Conservation (phyloP, 2,113 vertebrate species). For the Gymnorhina tibicen region DNA sequence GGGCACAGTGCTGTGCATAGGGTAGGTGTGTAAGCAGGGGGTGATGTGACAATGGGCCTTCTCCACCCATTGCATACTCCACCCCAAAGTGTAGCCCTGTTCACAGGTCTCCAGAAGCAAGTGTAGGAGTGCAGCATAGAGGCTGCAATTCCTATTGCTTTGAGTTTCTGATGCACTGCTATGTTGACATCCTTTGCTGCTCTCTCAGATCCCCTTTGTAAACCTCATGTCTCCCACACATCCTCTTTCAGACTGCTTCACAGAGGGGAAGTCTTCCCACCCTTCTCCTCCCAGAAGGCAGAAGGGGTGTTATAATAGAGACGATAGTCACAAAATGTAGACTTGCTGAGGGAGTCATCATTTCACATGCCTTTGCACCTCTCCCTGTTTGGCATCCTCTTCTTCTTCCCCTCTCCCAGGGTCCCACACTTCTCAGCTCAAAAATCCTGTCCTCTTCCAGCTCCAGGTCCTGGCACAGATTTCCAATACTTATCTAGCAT, state of each 20-base stretch:
- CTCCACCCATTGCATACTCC: background rate
- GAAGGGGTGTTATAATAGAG: background rate
- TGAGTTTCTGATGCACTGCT: background rate
- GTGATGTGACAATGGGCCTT: background rate
- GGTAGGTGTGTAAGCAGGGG: background rate
- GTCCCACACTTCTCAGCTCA: background rate
- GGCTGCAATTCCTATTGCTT: background rate
- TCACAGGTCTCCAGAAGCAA: background rate
- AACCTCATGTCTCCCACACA: background rate
- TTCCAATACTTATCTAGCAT: background rate
- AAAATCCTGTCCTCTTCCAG: background rate
- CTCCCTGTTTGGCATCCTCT: background rate
- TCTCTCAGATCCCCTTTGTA: background rate
- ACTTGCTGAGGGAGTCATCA: background rate
- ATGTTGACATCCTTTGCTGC: background rate
- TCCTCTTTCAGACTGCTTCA: background rate
- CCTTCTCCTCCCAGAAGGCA: background rate
- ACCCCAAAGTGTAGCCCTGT: background rate
- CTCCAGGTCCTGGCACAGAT: background rate
- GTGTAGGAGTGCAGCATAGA: rapidly evolving
- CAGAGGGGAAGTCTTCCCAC: background rate
- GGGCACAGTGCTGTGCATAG: background rate
- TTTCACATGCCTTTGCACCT: rapidly evolving
- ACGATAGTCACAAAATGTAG: background rate
- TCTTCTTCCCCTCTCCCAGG: background rate